Percentiles rank a stretch among this genome's conserved stretches.
Evolutionary conservation across 1,140 invertebrate genomes (phyloP).

Genomic region (Trissolcus basalis): DNA sequence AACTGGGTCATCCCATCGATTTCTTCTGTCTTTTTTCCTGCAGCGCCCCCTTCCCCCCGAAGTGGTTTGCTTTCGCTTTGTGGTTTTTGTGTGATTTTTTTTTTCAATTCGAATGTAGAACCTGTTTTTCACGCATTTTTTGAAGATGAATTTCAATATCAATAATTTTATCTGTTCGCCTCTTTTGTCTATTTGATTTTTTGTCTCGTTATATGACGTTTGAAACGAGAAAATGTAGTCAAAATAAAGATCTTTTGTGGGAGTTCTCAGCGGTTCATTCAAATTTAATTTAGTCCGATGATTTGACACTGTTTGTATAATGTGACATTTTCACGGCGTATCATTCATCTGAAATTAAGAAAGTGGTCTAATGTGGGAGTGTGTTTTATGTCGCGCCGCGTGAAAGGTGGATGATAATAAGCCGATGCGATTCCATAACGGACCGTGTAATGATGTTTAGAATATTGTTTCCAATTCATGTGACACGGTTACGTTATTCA

Average conservation of each 20-base stretch:
- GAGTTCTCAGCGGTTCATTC: no score
- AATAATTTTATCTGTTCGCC: conserved; percentile 17
- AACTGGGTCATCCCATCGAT: conserved; percentile 29
- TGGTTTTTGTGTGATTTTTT: conserved; percentile 24
- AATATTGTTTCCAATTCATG: no score
- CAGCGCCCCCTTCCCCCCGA: neutral
- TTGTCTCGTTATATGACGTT: no score
- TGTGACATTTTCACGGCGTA: conserved; percentile 18
- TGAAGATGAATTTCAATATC: conserved; percentile 10
- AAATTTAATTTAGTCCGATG: no score
- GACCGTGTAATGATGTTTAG: no score
- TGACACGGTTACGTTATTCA: no score
- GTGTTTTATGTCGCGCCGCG: conserved; percentile 12
- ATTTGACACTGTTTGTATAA: conserved; percentile 12
- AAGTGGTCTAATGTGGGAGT: neutral
- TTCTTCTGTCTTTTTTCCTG: conserved; percentile 1
- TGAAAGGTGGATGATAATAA: conserved; percentile 13
- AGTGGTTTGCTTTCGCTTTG: conserved; percentile 19
- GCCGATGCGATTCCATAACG: no score
- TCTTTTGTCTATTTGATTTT: no score
- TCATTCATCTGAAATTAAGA: conserved; percentile 19
- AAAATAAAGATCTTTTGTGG: conserved; percentile 1
- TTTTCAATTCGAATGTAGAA: conserved; percentile 5
- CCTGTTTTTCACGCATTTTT: conserved; percentile 22
- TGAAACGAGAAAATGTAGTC: no score